A percentile compares a stretch with the other conserved stretches of the same genome.
phyloP scores from a whole-genome alignment of 2,888 invertebrate species.

The Gymnoscelis rufifasciata region DNA sequence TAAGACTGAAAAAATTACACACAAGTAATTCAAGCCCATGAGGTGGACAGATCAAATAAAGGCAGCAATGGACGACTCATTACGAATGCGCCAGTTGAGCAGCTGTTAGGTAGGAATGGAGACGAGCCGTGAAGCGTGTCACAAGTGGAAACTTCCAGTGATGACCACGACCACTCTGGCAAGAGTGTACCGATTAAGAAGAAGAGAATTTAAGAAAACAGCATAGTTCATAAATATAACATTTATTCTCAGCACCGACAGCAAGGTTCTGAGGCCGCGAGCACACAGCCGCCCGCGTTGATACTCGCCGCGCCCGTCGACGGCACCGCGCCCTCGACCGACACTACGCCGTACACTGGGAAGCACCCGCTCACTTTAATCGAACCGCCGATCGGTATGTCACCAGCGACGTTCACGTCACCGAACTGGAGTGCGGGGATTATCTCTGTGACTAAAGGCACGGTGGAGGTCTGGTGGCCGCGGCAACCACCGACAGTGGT shows the following conservation, averaged over 20 bases:
- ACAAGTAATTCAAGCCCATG: too few species aligned
- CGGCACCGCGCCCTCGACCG: slow-evolving; percentile 54
- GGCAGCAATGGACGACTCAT: too few species aligned
- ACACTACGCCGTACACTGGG: slow-evolving; percentile 61
- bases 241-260: slow-evolving; percentile 8
- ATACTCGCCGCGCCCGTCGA: slow-evolving; percentile 54
- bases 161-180: too few species aligned
- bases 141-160: too few species aligned
- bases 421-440: slow-evolving; percentile 55
- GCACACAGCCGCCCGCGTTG: slow-evolving; percentile 40
- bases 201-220: too few species aligned
- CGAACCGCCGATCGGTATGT: slow-evolving; percentile 55
- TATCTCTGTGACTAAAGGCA: slow-evolving; percentile 55
- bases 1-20: too few species aligned
- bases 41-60: too few species aligned
- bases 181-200: too few species aligned
- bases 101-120: too few species aligned
- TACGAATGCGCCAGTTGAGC: too few species aligned
- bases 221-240: neutral
- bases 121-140: too few species aligned
- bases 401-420: slow-evolving; percentile 52
- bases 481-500: slow-evolving; percentile 25
- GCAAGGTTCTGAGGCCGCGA: slow-evolving; percentile 20
- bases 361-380: slow-evolving; percentile 60
- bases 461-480: slow-evolving; percentile 35